Conservation (phyloP, 2,888 invertebrate genomes). For the Orchestes rusci region DNA sequence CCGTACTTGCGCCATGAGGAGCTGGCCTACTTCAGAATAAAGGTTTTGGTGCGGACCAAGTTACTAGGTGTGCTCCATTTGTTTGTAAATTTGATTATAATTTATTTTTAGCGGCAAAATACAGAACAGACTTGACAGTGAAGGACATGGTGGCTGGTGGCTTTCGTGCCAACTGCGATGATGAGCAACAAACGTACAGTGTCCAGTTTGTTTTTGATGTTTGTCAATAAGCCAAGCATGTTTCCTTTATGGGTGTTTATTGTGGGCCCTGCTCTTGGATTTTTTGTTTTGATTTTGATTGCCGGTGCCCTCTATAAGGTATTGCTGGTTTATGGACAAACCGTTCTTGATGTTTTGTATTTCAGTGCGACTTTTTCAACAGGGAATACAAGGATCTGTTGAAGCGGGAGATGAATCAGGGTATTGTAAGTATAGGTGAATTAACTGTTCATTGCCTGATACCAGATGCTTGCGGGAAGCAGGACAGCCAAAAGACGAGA, state of each 20-base stretch:
- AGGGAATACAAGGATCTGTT: constrained; percentile 14
- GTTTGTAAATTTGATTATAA: constrained; percentile 2
- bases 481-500: no score
- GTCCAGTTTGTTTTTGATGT: constrained; percentile 22
- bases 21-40: constrained; percentile 10
- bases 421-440: no score
- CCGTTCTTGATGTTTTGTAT: constrained; percentile 4
- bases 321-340: no score
- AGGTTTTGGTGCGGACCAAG: not conserved
- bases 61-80: constrained; percentile 11
- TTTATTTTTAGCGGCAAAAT: constrained; percentile 22
- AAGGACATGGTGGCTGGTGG: constrained; percentile 25
- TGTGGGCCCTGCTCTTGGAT: constrained; percentile 22
- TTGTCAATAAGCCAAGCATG: constrained; percentile 14
- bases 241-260: constrained; percentile 28
- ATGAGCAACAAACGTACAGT: constrained; percentile 15
- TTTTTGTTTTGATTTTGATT: constrained; percentile 24
- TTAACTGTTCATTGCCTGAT: no score
- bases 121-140: constrained; percentile 15
- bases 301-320: constrained; percentile 27
- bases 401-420: constrained; percentile 12
- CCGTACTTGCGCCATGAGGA: constrained; percentile 9
- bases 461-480: no score
- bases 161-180: constrained; percentile 23
- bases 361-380: constrained; percentile 17